A percentile compares a stretch with the other conserved stretches of the same genome.
phyloP scores from a whole-genome alignment of 1,140 invertebrate species.

The Eumeta japonica region DNA sequence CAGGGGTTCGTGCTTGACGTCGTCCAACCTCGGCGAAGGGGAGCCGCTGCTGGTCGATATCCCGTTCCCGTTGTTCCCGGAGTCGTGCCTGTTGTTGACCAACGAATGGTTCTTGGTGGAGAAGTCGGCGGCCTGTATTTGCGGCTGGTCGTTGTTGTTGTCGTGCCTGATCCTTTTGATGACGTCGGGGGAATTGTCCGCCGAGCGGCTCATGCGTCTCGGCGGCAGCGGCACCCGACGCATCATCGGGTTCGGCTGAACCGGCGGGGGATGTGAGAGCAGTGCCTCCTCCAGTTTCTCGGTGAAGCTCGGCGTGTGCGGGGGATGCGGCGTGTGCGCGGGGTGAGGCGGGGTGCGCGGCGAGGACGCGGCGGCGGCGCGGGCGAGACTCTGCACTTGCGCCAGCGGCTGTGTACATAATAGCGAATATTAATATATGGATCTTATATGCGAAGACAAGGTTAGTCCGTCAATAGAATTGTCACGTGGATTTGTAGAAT shows the following conservation, averaged over 20 bases:
- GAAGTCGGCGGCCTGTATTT: conserved; percentile 67
- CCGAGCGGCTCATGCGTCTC: conserved; percentile 62
- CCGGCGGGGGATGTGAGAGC: conserved; percentile 59
- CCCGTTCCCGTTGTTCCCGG: conserved; percentile 49
- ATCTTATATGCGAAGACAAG: not conserved
- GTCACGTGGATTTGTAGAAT: too few species aligned
- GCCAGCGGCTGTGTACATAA: conserved; percentile 60
- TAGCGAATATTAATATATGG: conserved; percentile 1
- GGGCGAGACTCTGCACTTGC: conserved; percentile 64
- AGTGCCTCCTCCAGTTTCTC: conserved; percentile 63
- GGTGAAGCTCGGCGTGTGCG: conserved; percentile 58
- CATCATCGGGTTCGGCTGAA: conserved; percentile 65
- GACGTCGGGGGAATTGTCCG: conserved; percentile 62
- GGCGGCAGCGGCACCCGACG: conserved; percentile 66
- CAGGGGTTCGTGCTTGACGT: conserved; percentile 78
- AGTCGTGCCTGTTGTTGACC: conserved; percentile 46
- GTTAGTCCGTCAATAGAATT: too few species aligned
- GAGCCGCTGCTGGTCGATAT: conserved; percentile 61
- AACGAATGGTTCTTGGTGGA: conserved; percentile 64
- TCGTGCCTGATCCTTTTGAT: conserved; percentile 59
- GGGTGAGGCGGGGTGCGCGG: conserved; percentile 33
- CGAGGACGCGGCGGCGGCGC: conserved; percentile 23
- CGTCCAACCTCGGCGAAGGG: conserved; percentile 60
- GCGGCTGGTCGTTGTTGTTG: conserved; percentile 61
- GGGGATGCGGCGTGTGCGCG: conserved; percentile 47